These are phyloP conservation scores for Drosophila phalerata DNA, from an alignment of 2,888 invertebrate species.

Conservation along the genomic window DNA sequence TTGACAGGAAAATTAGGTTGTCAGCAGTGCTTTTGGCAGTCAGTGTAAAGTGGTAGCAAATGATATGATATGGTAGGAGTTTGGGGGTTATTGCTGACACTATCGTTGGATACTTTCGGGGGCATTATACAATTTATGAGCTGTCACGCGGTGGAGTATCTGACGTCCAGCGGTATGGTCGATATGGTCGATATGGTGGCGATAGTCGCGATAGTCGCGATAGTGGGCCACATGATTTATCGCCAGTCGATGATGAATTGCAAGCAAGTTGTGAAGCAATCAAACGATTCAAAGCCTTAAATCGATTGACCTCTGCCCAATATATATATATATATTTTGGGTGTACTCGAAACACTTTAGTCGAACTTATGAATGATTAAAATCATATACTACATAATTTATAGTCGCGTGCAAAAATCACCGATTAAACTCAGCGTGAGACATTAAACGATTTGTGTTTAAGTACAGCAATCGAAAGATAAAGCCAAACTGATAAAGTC, in stretches of 20 bases:
- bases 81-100: conserved; percentile 15
- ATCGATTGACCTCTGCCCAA: conserved; percentile 39
- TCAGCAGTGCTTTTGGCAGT: background rate
- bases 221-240: conserved; percentile 63
- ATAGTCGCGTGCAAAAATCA: conserved; percentile 57
- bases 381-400: conserved; percentile 23
- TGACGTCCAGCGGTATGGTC: conserved; percentile 29
- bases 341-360: conserved; percentile 3
- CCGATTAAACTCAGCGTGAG: conserved; percentile 49
- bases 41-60: background rate
- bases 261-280: conserved; percentile 51
- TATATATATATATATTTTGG: background rate
- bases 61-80: background rate
- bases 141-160: conserved; percentile 61
- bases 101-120: conserved; percentile 35
- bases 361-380: conserved; percentile 8
- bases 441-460: conserved; percentile 54
- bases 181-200: conserved; percentile 10
- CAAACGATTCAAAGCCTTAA: conserved; percentile 58
- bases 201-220: conserved; percentile 37
- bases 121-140: conserved; percentile 42
- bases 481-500: conserved; percentile 37
- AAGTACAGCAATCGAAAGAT: conserved; percentile 66
- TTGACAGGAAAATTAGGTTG: conserved; percentile 34
- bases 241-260: conserved; percentile 62